Evolutionary conservation across 2,113 vertebrate species (phyloP), one percentile per base, ranked within the genome.

Genomic region (Engystomops pustulosus): DNA sequence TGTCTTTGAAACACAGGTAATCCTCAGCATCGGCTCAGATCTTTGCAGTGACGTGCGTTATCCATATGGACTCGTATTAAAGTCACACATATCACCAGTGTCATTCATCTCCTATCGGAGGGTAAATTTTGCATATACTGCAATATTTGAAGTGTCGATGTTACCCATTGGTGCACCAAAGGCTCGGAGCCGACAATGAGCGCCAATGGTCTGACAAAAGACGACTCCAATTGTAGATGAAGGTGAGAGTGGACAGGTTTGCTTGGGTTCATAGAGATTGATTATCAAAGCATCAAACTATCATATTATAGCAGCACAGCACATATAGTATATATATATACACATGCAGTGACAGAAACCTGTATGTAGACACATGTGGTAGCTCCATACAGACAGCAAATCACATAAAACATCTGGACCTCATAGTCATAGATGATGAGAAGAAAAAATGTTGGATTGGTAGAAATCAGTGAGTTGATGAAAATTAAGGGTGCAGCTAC

Each of bases 341-440:
- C 32, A 76, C 47, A 51, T 51, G 51, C 74, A 58, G n/a, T 23
- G 18, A 55, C 5, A 12, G 36, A 77, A 38, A 55, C 32, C 49
- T 14, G 27, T 53, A 36, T 36, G 30, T 32, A 72, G 70, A 47
- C 70, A 72, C 70, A 47, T 72, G 27, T 47, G 7, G 70, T 17
- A 30, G 70, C 8, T 17, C 34, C 70, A 74, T 45, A 41, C n/a
- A 45, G 36, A 72, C 3, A 27, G 25, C 14, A 30, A 36, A 58
- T 38, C 20, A 77, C 49, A 58, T n/a, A 49, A 47, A 72, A 71
- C 38, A 71, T 11, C 23, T 23, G 15, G 11, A 30, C 25, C 32
- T 25, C 11, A 79, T 36, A 27, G 55, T 72, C 25, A 65, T 32
- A 65, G 51, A 55, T 67, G 79, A 20, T 65, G 14, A n/a, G n/a